Evolutionary conservation across 2,113 vertebrate species (phyloP), one percentile per base, ranked within the genome.

Genomic region (Aptenodytes patagonicus): DNA sequence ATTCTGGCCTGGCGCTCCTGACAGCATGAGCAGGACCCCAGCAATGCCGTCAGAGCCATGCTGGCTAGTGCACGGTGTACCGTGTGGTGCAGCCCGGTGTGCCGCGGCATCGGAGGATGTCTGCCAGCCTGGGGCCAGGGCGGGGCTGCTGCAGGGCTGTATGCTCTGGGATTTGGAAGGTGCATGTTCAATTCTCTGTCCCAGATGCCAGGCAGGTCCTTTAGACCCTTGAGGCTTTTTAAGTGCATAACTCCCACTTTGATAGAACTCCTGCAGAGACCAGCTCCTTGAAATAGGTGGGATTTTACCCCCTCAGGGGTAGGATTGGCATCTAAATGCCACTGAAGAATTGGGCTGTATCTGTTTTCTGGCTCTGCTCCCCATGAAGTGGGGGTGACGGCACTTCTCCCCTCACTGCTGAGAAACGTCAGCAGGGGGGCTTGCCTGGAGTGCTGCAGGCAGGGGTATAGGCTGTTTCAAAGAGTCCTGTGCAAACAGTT

Each of bases 321-420:
- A 66, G 73, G 28, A 6, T 4, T 47, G 36, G 25, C 4, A 7
- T 26, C 42, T 3, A 5, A 85, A 55, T 13, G 24, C 31, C 60
- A 2, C 42, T 25, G 64, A 38, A 52, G 62, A 40, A 16, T 4
- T 17, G 47, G 55, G 71, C 32, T 66, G 34, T 4, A 7, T 38
- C 64, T 1, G 0, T 36, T n/a, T 36, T 19, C 32, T 75, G 57
- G 31, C 60, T 38, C 46, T n/a, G 40, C 8, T 57, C 17, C 89
- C 64, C 12, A 0, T 0, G 2, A 7, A 3, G 3, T 7, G 9
- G 54, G 42, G 52, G 15, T n/a, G 83, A 20, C 11, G 32, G 83
- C 40, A 0, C 18, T 19, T 57, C 49, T 32, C 10, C 60, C 14
- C 47, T 66, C n/a, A 5, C 36, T 32, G 76, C 83, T 54, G 80